phyloP scores from a whole-genome alignment of 2,113 vertebrate species.

The Odontophorus gujanensis region DNA sequence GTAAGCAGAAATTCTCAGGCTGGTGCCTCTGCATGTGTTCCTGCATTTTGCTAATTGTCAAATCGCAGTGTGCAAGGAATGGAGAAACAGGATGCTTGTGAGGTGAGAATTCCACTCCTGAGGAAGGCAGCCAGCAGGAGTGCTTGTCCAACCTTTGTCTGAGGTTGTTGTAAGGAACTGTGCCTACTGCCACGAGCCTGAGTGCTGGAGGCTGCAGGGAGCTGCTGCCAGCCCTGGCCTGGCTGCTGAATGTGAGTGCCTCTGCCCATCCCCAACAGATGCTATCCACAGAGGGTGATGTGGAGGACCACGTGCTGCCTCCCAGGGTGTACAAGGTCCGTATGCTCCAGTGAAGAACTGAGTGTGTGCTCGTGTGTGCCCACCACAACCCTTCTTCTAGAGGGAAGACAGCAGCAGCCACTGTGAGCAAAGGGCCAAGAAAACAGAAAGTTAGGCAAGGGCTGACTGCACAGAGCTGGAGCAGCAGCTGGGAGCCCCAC shows the following conservation, averaged over 20 bases:
- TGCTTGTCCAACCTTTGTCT: neutral
- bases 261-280: neutral
- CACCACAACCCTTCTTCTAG: neutral
- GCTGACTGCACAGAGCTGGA: neutral
- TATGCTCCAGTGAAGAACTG: neutral
- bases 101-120: neutral
- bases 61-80: neutral
- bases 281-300: rapidly evolving
- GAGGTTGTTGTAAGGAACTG: neutral
- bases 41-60: neutral
- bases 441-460: rapidly evolving
- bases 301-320: neutral
- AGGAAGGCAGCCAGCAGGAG: neutral
- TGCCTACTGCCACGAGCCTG: rapidly evolving
- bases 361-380: neutral
- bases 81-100: neutral
- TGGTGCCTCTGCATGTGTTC: neutral
- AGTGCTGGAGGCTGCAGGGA: neutral
- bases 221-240: neutral
- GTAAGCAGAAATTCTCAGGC: rapidly evolving
- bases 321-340: no score
- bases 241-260: neutral
- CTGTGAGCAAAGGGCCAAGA: neutral
- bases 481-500: neutral
- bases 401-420: neutral